Evolutionary conservation across 2,888 invertebrate genomes (phyloP).

Genomic region (Endomychus coccineus): DNA sequence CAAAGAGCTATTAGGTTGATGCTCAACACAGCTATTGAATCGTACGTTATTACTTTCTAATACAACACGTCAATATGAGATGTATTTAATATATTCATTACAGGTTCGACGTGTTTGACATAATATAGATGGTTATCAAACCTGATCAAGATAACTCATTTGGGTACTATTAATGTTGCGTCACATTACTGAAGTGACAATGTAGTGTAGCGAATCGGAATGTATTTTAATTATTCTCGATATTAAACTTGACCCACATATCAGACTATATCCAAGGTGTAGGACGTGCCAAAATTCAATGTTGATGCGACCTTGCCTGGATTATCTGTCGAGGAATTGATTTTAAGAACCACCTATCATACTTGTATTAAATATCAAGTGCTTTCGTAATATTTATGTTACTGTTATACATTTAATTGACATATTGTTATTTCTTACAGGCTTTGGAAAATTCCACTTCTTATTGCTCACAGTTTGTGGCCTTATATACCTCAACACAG

Average conservation of each 20-base stretch:
- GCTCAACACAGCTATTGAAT: too few relatives aligned
- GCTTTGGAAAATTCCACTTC: constrained; percentile 78
- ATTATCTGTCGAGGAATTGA: constrained; percentile 7
- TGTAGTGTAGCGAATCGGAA: too few relatives aligned
- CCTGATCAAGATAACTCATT: too few relatives aligned
- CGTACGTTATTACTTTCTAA: too few relatives aligned
- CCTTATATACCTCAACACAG: constrained; percentile 75
- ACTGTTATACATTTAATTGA: neutral
- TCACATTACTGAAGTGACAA: too few relatives aligned
- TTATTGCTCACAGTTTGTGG: constrained; percentile 68
- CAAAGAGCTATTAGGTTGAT: too few relatives aligned
- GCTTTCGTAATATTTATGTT: neutral
- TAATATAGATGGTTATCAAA: too few relatives aligned
- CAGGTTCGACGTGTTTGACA: too few relatives aligned
- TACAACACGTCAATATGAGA: too few relatives aligned
- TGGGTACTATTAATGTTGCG: too few relatives aligned
- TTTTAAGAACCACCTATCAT: neutral
- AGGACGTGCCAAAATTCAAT: constrained; percentile 25
- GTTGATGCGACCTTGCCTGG: constrained; percentile 18
- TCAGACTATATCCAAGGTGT: constrained; percentile 15
- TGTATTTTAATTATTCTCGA: constrained; percentile 11
- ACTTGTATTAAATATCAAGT: constrained; percentile 1
- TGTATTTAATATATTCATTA: too few relatives aligned
- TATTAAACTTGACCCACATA: constrained; percentile 28
- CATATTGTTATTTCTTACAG: constrained; percentile 42